Base-by-base conservation (phyloP, 1,140 invertebrate genomes). In the Diorhabda elongata region DNA sequence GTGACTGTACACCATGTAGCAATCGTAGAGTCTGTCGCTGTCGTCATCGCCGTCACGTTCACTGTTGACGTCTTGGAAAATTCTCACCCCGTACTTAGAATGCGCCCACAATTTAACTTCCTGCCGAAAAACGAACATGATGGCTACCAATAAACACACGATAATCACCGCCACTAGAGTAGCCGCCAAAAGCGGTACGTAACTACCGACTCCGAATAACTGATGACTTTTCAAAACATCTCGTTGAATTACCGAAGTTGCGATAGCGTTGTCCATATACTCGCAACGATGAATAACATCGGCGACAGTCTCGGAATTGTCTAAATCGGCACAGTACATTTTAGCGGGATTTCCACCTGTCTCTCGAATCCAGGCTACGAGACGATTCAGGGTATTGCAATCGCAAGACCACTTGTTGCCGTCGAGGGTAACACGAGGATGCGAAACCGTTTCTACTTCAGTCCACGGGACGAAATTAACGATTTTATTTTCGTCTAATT, bases 1-100 rank as follows among this genome's bases (percentile, higher is more conserved):
- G 73, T 91, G 89, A 81, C 91, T 92, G 83, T 95, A 95, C 69
- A 94, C 89, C 77, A 96, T 85, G 81, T 94, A 96, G 58, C 92
- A 93, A 77, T 96, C 94, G 80, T 92, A 94, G 45, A 93, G 83
- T 67, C 91, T 87, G 77, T 92, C 91, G 45, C 87, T 85, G 77
- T 91, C 89, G 69, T 85, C 78, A 66, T 88, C 86, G 57, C 83
- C 82, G 42, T 83, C 83, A 64, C 83, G 83, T 4, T 81, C 71
- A 73, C 84, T 78, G 72, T 84, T 73, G 73, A 82, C 74, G 82
- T 85, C 84, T 83, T 87, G 84, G 68, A 91, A 91, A 52, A 94
- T 82, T 44, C 91, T 84, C 0, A 93, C 83, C 2, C 90, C 90
- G 75, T 91, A 92, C 68, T 86, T 85, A 2, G 89, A 88, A 75